A percentile compares a stretch with the other conserved stretches of the same genome.
phyloP scores from a whole-genome alignment of 2,797 vertebrate genomes.

The Siniperca scherzeri region DNA sequence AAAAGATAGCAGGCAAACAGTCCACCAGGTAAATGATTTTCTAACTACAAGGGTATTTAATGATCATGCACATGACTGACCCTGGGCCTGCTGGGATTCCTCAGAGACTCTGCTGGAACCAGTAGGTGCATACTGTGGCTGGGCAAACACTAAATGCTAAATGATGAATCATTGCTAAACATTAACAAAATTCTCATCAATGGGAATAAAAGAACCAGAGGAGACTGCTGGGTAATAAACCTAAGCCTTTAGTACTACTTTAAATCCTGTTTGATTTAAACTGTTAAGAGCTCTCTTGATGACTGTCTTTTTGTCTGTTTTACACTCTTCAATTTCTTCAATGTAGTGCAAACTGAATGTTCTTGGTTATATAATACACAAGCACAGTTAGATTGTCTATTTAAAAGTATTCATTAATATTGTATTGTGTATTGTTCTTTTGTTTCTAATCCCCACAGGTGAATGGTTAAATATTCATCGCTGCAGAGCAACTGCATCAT shows the following conservation, averaged over 20 bases:
- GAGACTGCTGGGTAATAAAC: slow-evolving; percentile 47
- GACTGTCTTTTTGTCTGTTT: slow-evolving; percentile 26
- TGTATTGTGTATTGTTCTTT: slow-evolving; percentile 60
- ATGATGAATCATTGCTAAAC: slow-evolving; percentile 71
- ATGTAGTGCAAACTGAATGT: slow-evolving; percentile 16
- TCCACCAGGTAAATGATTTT: slow-evolving; percentile 27
- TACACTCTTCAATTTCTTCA: slow-evolving; percentile 19
- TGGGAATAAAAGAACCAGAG: slow-evolving; percentile 30
- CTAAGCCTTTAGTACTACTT: slow-evolving; percentile 39
- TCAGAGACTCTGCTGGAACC: slow-evolving; percentile 36
- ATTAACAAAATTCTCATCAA: slow-evolving; percentile 55
- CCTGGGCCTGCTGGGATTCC: slow-evolving; percentile 18
- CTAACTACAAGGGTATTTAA: slow-evolving; percentile 12
- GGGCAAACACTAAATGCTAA: slow-evolving; percentile 44
- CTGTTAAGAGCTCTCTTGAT: slow-evolving; percentile 33
- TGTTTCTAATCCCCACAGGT: slow-evolving; percentile 63
- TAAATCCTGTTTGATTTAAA: slow-evolving; percentile 58
- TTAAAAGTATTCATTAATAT: slow-evolving; percentile 68
- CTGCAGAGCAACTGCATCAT: slow-evolving; percentile 36
- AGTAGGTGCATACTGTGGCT: not conserved
- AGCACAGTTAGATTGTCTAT: slow-evolving; percentile 28
- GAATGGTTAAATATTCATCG: slow-evolving; percentile 66
- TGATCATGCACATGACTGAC: slow-evolving; percentile 15
- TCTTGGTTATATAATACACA: slow-evolving; percentile 22
- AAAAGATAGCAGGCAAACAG: slow-evolving; percentile 24